Base-by-base conservation (phyloP, 2,888 invertebrate genomes). In the Cephalotes varians region DNA sequence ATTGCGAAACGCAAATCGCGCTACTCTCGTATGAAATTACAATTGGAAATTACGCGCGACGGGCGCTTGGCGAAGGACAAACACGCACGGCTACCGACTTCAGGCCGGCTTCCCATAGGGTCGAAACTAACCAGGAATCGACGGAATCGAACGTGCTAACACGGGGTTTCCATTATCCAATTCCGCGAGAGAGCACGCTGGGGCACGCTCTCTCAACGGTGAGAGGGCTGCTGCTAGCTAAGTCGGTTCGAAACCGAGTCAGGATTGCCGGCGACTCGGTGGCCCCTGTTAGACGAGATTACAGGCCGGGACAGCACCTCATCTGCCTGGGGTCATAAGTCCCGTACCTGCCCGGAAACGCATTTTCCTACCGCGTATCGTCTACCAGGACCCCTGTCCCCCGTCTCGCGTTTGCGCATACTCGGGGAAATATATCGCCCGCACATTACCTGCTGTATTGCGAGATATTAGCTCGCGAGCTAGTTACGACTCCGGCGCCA, bases 301-400 rank as follows among this genome's bases (percentile, higher is more conserved):
- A 93, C 91, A 92, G 92, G 90, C 88, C 91, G 91, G 91, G 91
- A 88, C 90, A 90, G 89, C 91, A 92, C 88, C 93, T 93, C 93
- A 93, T 93, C 93, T 93, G 91, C 89, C 86, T 58, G 85, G 84
- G 93, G 92, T 93, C 93, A 91, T 81, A 87, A 92, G 92, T 91
- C 93, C 76, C 89, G 91, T 93, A 92, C 92, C 90, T 91, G 92
- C 89, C 90, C 90, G 92, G 93, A 93, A 93, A 93, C 90, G 89
- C 87, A 92, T 93, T 92, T 92, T 91, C 92, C 90, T 90, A 82
- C 73, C 84, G 77, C 51, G 79, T 62, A 76, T 62, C 67, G 69
- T 58, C 44, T 44, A 28, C 65, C 12, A 15, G 77, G 40, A 25
- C 28, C 31, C 44, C n/a, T 6, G 31, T 21, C 25, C 76, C 31